Base-by-base conservation (phyloP, 2,113 vertebrate species). In the Ovibos moschatus region DNA sequence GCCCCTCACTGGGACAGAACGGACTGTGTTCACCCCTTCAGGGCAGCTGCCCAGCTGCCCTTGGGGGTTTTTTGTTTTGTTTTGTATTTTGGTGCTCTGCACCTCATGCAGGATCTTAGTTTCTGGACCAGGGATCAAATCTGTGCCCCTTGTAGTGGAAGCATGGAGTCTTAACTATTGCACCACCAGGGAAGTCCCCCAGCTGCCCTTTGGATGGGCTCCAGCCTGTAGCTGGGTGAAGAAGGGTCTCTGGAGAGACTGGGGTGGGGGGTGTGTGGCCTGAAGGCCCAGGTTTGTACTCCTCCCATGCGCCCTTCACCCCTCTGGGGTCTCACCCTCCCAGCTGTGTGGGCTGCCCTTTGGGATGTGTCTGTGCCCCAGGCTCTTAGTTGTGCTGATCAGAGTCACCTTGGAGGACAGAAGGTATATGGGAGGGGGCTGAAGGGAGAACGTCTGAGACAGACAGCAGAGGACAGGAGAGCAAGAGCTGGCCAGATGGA, bases 381-480 rank as follows among this genome's bases (percentile, higher is more conserved):
- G 53, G 79, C 23, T 25, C 47, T 53, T 16, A 23, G 11, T 15
- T 25, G 6, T 6, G 21, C 13, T 89, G 64, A n/a, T 11, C 28
- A 1, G 33, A 3, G 30, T 23, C 62, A 78, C 40, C 76, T 40
- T 8, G 0, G 0, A n/a, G 79, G 40, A 45, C n/a, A 27, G 25
- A 21, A 11, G 50, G 3, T 40, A 1, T 13, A 2, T 0, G 21
- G 51, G 10, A 36, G 25, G 51, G 43, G 67, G 81, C 71, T 2
- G 19, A 33, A 25, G 33, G 25, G 33, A 36, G 47, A 8, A 33
- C 1, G 1, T 19, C 33, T 0, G 1, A 33, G 55, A 83, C 4
- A 27, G 60, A 16, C 47, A 13, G 62, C 2, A 2, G 47, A 33
- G 55, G 28, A 36, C 25, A 9, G 5, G 74, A 25, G 12, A 14